Base-by-base conservation (phyloP, 2,113 vertebrate genomes). In the Falco punctatus region DNA sequence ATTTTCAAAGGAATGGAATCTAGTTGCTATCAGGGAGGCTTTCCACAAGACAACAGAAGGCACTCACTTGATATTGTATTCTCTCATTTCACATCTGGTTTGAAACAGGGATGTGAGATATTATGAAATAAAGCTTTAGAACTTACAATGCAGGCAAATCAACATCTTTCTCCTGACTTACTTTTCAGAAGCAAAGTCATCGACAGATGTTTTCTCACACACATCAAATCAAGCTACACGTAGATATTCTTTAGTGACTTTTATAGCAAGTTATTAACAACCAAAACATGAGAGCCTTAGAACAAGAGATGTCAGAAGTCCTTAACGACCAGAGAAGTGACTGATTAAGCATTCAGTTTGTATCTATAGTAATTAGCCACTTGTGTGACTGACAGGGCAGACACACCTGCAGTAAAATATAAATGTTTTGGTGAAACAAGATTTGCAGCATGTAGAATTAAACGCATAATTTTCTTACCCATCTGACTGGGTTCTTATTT, bases 401-500 rank as follows among this genome's bases (percentile, higher is more conserved):
- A 32, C 17, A 22, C 55, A 84, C 24, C n/a, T 61, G 44, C 57
- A 75, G 46, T 42, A 52, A 61, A 89, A 70, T 6, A 2, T 18
- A 78, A 55, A 35, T 7, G 8, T 19, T 67, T 48, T n/a, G 18
- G 22, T 48, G 61, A 77, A 61, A 86, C 28, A 71, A 30, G 22
- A 73, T 30, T 32, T 61, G 35, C 38, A 59, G 10, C 6, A 70
- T 5, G 24, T 0, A 73, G 49, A 85, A 79, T 23, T 28, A 51
- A 71, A 62, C 2, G 75, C 6, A 30, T 3, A 0, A 27, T 42
- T 75, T 83, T 77, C 99, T 98, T 97, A 99, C 99, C 99, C 99
- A 61, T 99, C 99, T 49, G 99, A 98, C 95, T 99, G 99, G 30
- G 99, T 99, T 96, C 99, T 98, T 80, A 99, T 98, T 95, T 99